These are phyloP conservation scores for Atherinomorus stipes DNA, from an alignment of 2,113 vertebrate genomes.

Conservation along the genomic window DNA sequence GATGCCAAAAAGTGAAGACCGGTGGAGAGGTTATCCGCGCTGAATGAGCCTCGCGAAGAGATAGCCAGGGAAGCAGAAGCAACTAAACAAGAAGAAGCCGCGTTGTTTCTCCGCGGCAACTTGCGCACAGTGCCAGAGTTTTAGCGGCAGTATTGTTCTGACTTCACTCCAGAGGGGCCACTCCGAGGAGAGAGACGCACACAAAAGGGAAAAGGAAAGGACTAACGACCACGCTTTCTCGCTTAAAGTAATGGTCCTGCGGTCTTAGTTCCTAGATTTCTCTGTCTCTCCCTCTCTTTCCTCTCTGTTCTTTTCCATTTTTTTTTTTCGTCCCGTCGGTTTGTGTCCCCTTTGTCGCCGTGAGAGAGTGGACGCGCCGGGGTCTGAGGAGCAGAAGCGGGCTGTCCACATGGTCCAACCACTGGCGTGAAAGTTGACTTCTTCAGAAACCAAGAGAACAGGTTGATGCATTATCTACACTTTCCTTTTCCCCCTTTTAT, in stretches of 20 bases:
- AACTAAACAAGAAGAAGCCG: slow-evolving; percentile 73
- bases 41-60: slow-evolving; percentile 61
- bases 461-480: slow-evolving; percentile 81
- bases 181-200: slow-evolving; percentile 78
- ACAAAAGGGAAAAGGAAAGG: slow-evolving; percentile 74
- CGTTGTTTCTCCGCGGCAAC: slow-evolving; percentile 77
- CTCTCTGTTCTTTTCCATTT: slow-evolving; percentile 57
- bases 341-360: slow-evolving; percentile 73
- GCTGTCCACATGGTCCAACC: slow-evolving; percentile 87
- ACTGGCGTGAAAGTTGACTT: slow-evolving; percentile 87
- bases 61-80: slow-evolving; percentile 47
- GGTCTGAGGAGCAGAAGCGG: slow-evolving; percentile 82
- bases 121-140: slow-evolving; percentile 83
- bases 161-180: slow-evolving; percentile 84
- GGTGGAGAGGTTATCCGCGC: slow-evolving; percentile 68
- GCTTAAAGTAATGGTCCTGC: slow-evolving; percentile 79
- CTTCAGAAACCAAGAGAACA: slow-evolving; percentile 86
- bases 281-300: slow-evolving; percentile 60
- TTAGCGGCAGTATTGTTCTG: slow-evolving; percentile 83
- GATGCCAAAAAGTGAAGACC: slow-evolving; percentile 84
- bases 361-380: slow-evolving; percentile 80
- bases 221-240: slow-evolving; percentile 80
- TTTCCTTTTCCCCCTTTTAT: slow-evolving; percentile 27
- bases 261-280: slow-evolving; percentile 75
- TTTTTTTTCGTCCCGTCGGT: slow-evolving; percentile 66